Percentiles rank a stretch among this genome's conserved stretches.
Evolutionary conservation across 2,888 invertebrate species (phyloP).

Genomic region (Reticulitermes lucifugus): DNA sequence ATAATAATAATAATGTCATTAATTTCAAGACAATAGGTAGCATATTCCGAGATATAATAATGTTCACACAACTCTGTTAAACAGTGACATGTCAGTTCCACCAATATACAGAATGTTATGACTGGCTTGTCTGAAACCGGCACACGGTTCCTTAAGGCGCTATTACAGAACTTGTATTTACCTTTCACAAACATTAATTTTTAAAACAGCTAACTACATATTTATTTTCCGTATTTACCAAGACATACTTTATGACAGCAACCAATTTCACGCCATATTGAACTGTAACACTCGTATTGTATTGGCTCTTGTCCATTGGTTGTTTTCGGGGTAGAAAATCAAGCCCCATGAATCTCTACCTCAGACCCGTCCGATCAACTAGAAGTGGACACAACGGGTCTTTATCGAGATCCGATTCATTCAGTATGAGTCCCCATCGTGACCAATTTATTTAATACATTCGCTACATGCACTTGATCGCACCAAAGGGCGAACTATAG

Average conservation of each 20-base stretch:
- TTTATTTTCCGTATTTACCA: background rate
- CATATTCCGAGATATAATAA: no score
- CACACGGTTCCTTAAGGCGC: background rate
- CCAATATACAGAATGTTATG: background rate
- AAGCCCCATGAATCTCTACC: background rate
- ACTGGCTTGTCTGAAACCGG: background rate
- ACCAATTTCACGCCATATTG: constrained; percentile 25
- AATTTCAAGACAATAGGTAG: no score
- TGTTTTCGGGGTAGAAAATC: constrained; percentile 14
- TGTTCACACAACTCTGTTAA: no score
- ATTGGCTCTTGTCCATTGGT: constrained; percentile 21
- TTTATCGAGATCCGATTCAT: no score
- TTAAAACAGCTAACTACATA: background rate
- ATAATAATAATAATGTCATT: no score
- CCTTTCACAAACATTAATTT: background rate
- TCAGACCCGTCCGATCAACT: no score
- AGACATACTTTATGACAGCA: background rate
- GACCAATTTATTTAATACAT: no score
- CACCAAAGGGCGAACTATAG: no score
- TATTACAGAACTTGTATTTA: background rate
- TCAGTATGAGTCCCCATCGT: no score
- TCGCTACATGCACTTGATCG: no score
- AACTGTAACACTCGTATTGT: constrained; percentile 18
- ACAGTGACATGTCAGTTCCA: no score
- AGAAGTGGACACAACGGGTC: no score